These are phyloP conservation scores for Theonella swinhoei DNA, from an alignment of 37 sponge, comb jelly and placozoan species.

Conservation along the genomic window DNA sequence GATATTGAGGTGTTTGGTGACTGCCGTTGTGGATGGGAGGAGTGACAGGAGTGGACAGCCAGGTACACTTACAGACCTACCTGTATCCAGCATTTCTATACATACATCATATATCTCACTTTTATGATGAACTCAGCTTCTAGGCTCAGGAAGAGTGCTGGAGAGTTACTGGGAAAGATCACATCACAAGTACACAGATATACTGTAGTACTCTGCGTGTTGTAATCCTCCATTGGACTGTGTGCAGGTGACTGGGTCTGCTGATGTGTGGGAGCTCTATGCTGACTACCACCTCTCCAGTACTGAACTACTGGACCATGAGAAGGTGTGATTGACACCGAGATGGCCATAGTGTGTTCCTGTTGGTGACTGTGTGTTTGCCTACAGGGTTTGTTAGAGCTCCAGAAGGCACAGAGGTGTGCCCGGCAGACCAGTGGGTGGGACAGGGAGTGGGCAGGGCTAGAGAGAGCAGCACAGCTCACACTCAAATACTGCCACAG, in stretches of 20 bases:
- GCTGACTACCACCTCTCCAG: slow-evolving; percentile 66
- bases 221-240: too few relatives aligned
- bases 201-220: neutral
- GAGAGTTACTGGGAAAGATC: slow-evolving; percentile 50
- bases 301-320: slow-evolving; percentile 19
- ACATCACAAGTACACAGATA: slow-evolving; percentile 15
- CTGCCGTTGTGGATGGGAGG: slow-evolving; percentile 22
- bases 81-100: neutral
- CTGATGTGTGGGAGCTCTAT: slow-evolving; percentile 68
- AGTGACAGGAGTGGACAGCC: slow-evolving; percentile 4
- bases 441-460: slow-evolving; percentile 49
- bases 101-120: neutral
- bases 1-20: slow-evolving; percentile 35
- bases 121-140: slow-evolving; percentile 20
- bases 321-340: slow-evolving; percentile 43
- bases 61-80: slow-evolving; percentile 19
- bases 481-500: slow-evolving; percentile 76
- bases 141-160: slow-evolving; percentile 32
- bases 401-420: slow-evolving; percentile 72
- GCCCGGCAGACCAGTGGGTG: slow-evolving; percentile 38
- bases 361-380: neutral
- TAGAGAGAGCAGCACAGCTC: slow-evolving; percentile 33
- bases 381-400: slow-evolving; percentile 74
- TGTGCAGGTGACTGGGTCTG: slow-evolving; percentile 29
- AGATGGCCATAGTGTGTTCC: neutral